Conservation (phyloP, 2,797 vertebrate genomes). For the Rhynchonycteris naso region DNA sequence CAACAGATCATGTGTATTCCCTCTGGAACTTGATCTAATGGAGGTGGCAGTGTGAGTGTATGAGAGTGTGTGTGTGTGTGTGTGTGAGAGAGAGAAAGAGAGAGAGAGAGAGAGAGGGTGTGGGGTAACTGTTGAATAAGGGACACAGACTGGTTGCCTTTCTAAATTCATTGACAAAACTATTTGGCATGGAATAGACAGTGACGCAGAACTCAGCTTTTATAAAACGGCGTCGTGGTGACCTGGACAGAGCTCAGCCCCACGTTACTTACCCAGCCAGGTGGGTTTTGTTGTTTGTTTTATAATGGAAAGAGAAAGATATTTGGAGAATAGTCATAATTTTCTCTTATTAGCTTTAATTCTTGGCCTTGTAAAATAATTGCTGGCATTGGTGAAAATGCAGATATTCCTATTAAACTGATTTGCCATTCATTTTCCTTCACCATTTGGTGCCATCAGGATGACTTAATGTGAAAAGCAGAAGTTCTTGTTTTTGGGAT, state of each 20-base stretch:
- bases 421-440: not conserved
- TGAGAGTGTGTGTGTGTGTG: not conserved
- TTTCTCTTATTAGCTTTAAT: not conserved
- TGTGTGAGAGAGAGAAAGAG: not conserved
- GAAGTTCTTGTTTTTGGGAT: slow-evolving; percentile 50
- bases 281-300: slow-evolving; percentile 23
- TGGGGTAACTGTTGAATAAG: not conserved
- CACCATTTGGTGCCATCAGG: not conserved
- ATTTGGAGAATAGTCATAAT: not conserved
- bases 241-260: not conserved
- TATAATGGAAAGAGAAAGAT: not conserved
- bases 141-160: not conserved
- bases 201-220: not conserved
- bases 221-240: not conserved
- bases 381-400: not conserved
- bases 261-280: not conserved
- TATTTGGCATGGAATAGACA: not conserved
- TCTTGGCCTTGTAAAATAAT: slow-evolving; percentile 23
- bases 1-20: not conserved
- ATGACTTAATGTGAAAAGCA: not conserved
- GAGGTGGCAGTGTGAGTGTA: not conserved
- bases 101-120: not conserved
- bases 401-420: not conserved
- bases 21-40: not conserved
- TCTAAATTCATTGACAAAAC: not conserved